Evolutionary conservation across 2,113 vertebrate species (phyloP), one percentile per base, ranked within the genome.

Genomic region (Dicaeum eximium): DNA sequence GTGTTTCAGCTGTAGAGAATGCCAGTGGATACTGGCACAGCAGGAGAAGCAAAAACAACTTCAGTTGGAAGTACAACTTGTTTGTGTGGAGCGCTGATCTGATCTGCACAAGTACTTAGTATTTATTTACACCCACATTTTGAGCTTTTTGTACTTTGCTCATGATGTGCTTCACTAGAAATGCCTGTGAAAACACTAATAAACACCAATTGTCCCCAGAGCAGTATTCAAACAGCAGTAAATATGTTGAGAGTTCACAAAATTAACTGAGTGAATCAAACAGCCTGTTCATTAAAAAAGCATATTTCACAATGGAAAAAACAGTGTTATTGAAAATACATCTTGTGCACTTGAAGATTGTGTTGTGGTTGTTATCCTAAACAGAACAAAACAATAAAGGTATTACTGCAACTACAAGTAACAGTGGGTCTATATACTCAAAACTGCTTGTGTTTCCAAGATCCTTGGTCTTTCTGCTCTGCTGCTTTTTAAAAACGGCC

Each of bases 11-110:
- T n/a, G 45, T 24, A 65, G 54, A 24, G n/a, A 79, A 66, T 24
- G 23, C 17, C 75, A 53, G 17, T 8, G 18, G 33, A 27, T 35
- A 71, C 7, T 31, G 31, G 57, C 45, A 72, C 14, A 80, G 71
- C 17, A 80, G 60, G 35, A 66, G 44, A 31, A 44, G 8, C 17
- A 75, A 67, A 75, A 92, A 9, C 28, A 80, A 45, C n/a, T 73
- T 73, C 47, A 54, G 15, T 0, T 56, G 60, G 58, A 94, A 70
- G 66, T 27, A 74, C 30, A 82, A 37, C n/a, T 66, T 66, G 81
- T 18, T 62, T 56, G 37, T 25, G n/a, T 28, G 22, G 11, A 64
- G 75, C 0, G 0, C 24, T 31, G 53, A 65, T 38, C 47, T 18
- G 28, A 61, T 45, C 50, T 65, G 42, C 42, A 66, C 67, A 66